Percentiles rank a stretch among this genome's conserved stretches.
These are phyloP conservation scores for Echiichthys vipera DNA, from an alignment of 2,797 vertebrate species.

Conservation along the genomic window DNA sequence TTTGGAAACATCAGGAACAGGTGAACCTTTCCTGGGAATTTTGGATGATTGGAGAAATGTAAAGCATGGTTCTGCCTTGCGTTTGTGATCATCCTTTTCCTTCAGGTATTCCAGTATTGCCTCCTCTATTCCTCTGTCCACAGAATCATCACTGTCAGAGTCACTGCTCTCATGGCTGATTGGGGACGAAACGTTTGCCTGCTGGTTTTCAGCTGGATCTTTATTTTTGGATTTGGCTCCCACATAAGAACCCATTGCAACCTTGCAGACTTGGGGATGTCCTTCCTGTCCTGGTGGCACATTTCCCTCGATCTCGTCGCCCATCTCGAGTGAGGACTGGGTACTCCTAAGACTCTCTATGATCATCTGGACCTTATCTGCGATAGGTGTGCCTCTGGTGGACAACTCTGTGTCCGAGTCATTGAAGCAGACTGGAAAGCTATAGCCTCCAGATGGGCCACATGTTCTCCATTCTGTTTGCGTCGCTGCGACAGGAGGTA, in stretches of 20 bases:
- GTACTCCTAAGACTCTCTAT: slow-evolving; percentile 91
- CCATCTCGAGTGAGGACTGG: slow-evolving; percentile 90
- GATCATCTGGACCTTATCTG: slow-evolving; percentile 93
- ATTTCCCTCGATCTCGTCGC: slow-evolving; percentile 82
- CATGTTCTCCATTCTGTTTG: slow-evolving; percentile 94
- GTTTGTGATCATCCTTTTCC: slow-evolving; percentile 85
- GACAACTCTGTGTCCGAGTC: slow-evolving; percentile 87
- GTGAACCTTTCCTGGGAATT: slow-evolving; percentile 66
- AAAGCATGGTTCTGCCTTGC: slow-evolving; percentile 72
- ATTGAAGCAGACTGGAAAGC: slow-evolving; percentile 90
- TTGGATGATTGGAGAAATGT: slow-evolving; percentile 69
- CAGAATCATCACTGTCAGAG: slow-evolving; percentile 94
- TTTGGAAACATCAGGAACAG: slow-evolving; percentile 66
- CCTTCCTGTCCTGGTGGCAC: slow-evolving; percentile 80
- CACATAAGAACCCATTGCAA: slow-evolving; percentile 61
- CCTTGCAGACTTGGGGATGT: slow-evolving; percentile 72
- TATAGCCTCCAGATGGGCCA: slow-evolving; percentile 86
- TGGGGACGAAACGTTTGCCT: slow-evolving; percentile 43
- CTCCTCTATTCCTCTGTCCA: slow-evolving; percentile 95
- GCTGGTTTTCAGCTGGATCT: slow-evolving; percentile 52
- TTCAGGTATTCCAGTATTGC: slow-evolving; percentile 96
- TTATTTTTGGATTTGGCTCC: slow-evolving; percentile 62
- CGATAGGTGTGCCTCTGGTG: slow-evolving; percentile 83
- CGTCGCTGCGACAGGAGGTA: slow-evolving; percentile 90
- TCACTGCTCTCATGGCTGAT: slow-evolving; percentile 79